These are phyloP conservation scores for Elymnias hypermnestra DNA, from an alignment of 1,140 invertebrate species.

Conservation along the genomic window DNA sequence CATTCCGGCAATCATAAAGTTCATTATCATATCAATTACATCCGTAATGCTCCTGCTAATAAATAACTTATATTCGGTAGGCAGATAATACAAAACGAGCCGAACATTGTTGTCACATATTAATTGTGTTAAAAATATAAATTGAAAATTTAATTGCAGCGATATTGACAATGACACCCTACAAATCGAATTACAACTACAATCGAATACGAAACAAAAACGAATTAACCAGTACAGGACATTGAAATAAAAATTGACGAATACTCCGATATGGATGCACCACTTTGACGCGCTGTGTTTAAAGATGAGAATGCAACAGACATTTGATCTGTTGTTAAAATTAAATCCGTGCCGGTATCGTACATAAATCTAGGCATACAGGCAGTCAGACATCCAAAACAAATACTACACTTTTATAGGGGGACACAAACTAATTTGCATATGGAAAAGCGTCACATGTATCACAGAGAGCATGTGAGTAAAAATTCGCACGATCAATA, in stretches of 20 bases:
- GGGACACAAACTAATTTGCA: constrained; percentile 63
- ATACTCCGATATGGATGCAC: no score
- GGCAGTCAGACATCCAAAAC: constrained; percentile 57
- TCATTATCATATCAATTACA: no score
- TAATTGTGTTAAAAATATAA: no score
- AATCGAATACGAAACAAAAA: constrained; percentile 20
- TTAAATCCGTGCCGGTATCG: constrained; percentile 28
- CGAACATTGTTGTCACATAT: no score
- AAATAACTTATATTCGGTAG: no score
- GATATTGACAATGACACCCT: constrained; percentile 17
- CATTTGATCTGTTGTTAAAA: no score
- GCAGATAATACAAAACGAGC: no score
- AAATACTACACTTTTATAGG: constrained; percentile 55
- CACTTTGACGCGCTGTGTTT: no score
- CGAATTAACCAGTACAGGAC: constrained; percentile 8
- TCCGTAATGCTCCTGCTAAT: no score
- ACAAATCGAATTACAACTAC: constrained; percentile 21
- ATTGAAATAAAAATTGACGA: no score
- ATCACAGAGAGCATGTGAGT: constrained; percentile 31
- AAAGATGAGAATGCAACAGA: no score
- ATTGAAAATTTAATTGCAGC: constrained; percentile 14
- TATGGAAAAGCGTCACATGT: constrained; percentile 59
- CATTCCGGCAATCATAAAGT: no score
- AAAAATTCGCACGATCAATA: constrained; percentile 22
- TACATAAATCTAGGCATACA: constrained; percentile 50